These are phyloP conservation scores for Ammodramus savannarum DNA, from an alignment of 2,113 vertebrate genomes.

Conservation along the genomic window DNA sequence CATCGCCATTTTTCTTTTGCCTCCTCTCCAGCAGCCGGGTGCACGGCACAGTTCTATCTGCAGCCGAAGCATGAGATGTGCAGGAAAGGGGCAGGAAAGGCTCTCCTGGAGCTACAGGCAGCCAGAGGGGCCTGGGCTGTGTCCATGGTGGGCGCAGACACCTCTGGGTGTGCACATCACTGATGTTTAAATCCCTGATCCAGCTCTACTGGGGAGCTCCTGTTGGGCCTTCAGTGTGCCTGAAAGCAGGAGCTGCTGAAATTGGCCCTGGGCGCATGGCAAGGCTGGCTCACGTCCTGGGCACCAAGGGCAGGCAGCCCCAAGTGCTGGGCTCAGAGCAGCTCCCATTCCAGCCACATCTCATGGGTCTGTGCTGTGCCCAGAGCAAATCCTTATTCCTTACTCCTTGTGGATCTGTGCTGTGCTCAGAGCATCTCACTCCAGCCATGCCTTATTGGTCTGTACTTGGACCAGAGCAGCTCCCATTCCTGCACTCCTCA, in stretches of 20 bases:
- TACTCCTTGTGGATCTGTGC: too few relatives aligned
- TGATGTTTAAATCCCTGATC: background rate
- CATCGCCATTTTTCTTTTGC: background rate
- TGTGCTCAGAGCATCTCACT: too few relatives aligned
- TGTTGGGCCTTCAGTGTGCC: background rate
- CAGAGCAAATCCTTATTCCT: too few relatives aligned
- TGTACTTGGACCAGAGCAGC: too few relatives aligned
- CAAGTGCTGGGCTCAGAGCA: background rate
- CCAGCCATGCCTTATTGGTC: too few relatives aligned
- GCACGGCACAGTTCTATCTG: background rate
- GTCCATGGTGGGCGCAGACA: rapidly evolving
- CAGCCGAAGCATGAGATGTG: background rate
- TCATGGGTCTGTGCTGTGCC: too few relatives aligned
- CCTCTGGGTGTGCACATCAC: background rate
- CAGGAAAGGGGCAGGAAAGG: background rate
- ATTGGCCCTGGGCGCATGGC: background rate
- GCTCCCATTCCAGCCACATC: too few relatives aligned
- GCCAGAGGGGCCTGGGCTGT: background rate
- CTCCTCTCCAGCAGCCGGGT: background rate
- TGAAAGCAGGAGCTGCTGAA: background rate
- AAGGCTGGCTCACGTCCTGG: slow-evolving; percentile 3
- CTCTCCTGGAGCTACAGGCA: background rate
- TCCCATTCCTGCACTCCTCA: background rate
- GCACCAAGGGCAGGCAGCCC: background rate
- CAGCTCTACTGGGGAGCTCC: background rate